phyloP scores from a whole-genome alignment of 2,888 invertebrate species.

The Oscheius sp. region DNA sequence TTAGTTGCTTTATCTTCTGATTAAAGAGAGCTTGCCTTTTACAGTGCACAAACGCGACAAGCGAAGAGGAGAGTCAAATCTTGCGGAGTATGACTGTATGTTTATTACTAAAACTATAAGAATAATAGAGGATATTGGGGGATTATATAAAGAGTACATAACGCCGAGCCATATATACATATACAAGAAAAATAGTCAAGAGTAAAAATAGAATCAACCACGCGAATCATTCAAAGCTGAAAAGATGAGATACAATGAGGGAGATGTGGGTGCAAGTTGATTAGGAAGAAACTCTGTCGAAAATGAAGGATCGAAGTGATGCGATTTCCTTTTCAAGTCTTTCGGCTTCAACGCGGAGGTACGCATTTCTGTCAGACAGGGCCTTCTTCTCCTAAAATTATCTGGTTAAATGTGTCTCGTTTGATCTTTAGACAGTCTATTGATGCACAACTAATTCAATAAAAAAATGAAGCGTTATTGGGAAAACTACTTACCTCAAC shows the following conservation, averaged over 20 bases:
- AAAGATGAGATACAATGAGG: conserved; percentile 11
- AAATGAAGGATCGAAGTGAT: conserved; percentile 43
- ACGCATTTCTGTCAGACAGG: conserved; percentile 57
- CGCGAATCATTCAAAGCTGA: neutral
- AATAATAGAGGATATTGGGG: neutral
- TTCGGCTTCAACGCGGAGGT: conserved; percentile 57
- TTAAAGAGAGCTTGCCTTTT: too few species aligned
- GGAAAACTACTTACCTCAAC: conserved; percentile 40
- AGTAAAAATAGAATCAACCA: neutral
- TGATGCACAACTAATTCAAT: too few species aligned
- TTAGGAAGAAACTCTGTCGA: conserved; percentile 37
- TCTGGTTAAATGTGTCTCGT: neutral
- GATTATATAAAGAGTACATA: neutral
- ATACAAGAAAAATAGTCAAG: neutral
- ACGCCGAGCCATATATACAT: conserved; percentile 24
- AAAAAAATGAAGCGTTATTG: neutral
- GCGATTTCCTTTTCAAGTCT: conserved; percentile 60
- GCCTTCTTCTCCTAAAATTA: conserved; percentile 45
- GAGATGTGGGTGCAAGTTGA: neutral
- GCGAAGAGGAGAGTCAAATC: too few species aligned
- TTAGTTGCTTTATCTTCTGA: too few species aligned
- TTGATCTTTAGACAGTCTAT: neutral
- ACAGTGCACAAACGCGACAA: too few species aligned
- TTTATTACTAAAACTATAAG: conserved; percentile 2
- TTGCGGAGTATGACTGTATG: too few species aligned